Evolutionary conservation across 2,888 invertebrate genomes (phyloP), one percentile per base, ranked within the genome.

Genomic region (Apantesis nais): DNA sequence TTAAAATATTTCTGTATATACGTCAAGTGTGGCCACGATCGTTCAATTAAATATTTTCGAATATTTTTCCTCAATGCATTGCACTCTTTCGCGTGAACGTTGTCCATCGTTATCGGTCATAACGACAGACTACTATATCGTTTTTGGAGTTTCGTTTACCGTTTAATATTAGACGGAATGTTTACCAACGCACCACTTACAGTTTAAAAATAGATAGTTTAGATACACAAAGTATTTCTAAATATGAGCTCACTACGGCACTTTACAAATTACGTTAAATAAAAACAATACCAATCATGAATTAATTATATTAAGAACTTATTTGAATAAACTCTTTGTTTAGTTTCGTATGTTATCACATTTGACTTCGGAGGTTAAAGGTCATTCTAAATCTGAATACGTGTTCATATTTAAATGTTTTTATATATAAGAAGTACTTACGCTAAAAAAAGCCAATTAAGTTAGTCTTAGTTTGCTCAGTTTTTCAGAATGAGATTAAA

Each of bases 41-140:
- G 76, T 77, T 74, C 79, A 79, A 77, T 83, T 74, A 74, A 74
- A 69, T 76, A 73, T 75, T 71, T 68, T 63, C 61, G 68, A 68
- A 73, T 31, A 80, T 85, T 90, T 92, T 90, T 93, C 92, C 93
- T 92, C 92, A 92, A 77, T 87, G 81, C 77, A 72, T 89, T 88
- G 83, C 89, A 85, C 82, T 90, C 85, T 73, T 31, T 62, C 70
- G 68, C 79, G 73, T 66, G 41, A 44, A 31, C 71, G 69, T 74
- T 64, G 9, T 55, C 74, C 52, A 76, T 82, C 84, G 77, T 85
- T 87, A 78, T 89, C 85, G 73, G 68, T 74, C 73, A 44, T n/a
- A 73, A 55, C 74, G 71, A 75, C 78, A 77, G 84, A 79, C 73
- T 75, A 67, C 37, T 14, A 67, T 63, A 44, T 62, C 31, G 68